Evolutionary conservation across 1,140 invertebrate genomes (phyloP), one percentile per base, ranked within the genome.

Genomic region (Brachionus paranguensis): DNA sequence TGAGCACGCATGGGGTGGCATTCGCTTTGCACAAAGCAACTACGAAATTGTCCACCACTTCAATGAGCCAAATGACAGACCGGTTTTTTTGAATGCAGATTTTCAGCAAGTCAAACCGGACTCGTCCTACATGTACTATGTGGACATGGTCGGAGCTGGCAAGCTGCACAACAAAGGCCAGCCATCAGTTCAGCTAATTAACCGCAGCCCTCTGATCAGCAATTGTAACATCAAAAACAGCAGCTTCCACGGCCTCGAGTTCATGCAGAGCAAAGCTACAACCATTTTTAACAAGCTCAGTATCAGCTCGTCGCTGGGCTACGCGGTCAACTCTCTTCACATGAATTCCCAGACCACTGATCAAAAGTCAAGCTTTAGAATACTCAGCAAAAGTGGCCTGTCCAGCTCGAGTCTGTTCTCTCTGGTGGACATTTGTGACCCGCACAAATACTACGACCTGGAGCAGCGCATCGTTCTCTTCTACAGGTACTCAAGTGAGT

Each of bases 401-500:
- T 81, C 78, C 1, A 64, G 20, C 27, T 43, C 37, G 29, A 65
- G 29, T 64, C 10, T 64, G 20, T 81, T 64, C 29, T 81, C 78
- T 43, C 11, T 81, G 3, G 53, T 81, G 10, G 78, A 81, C 43
- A 64, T 81, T 45, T 81, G 78, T 27, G 78, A 81, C 45, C 78
- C 78, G 10, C 78, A 81, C 27, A 81, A 81, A 41, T 81, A 14
- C 78, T 81, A 81, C 11, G 64, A 81, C 12, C 11, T 81, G 3
- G 78, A 81, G 8, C 78, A 81, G 37, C 91, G 96, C 81, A 92
- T 99, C 5, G 87, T 99, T 3, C 86, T 99, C 1, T 99, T 97
- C 88, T 99, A 97, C 88, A 98, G 98, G 88, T 99, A 99, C 86
- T 95, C 97, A 85, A 97, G 97, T 86, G 93, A 93, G 89, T 94